Conservation (phyloP, 2,888 invertebrate genomes). For the Agrotis puta region DNA sequence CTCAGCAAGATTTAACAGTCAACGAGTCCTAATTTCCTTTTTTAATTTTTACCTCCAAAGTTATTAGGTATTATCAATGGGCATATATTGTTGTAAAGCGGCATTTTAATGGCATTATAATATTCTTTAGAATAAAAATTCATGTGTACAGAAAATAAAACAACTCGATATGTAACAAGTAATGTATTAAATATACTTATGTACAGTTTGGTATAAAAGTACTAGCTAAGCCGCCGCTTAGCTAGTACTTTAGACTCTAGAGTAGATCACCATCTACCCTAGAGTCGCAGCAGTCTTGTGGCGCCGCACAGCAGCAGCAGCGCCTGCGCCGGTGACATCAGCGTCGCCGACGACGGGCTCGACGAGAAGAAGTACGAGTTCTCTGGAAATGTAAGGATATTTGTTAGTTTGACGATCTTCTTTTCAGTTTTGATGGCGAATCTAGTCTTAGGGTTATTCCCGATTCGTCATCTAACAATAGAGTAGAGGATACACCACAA, state of each 20-base stretch:
- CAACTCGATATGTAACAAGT: constrained; percentile 59
- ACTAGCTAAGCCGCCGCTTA: constrained; percentile 10
- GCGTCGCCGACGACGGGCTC: constrained; percentile 61
- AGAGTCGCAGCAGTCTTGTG: constrained; percentile 41
- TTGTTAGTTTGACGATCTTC: not conserved
- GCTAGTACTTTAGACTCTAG: too few relatives aligned
- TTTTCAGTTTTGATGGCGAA: too few relatives aligned
- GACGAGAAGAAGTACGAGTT: constrained; percentile 73
- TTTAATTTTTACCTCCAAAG: too few relatives aligned
- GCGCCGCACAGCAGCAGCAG: constrained; percentile 42
- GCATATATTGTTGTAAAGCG: too few relatives aligned
- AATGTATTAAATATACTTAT: constrained; percentile 62
- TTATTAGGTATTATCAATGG: too few relatives aligned
- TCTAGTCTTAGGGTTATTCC: too few relatives aligned
- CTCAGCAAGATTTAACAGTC: not conserved
- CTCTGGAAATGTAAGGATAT: constrained; percentile 59
- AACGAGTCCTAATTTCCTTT: too few relatives aligned
- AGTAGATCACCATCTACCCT: too few relatives aligned
- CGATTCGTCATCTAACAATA: too few relatives aligned
- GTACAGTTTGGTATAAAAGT: constrained; percentile 66
- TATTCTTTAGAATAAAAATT: too few relatives aligned
- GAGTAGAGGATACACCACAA: too few relatives aligned
- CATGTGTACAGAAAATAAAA: constrained; percentile 7
- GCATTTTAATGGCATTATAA: too few relatives aligned
- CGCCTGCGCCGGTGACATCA: constrained; percentile 23